Conservation (phyloP, 2,113 vertebrate species). For the Hemibagrus wyckioides region DNA sequence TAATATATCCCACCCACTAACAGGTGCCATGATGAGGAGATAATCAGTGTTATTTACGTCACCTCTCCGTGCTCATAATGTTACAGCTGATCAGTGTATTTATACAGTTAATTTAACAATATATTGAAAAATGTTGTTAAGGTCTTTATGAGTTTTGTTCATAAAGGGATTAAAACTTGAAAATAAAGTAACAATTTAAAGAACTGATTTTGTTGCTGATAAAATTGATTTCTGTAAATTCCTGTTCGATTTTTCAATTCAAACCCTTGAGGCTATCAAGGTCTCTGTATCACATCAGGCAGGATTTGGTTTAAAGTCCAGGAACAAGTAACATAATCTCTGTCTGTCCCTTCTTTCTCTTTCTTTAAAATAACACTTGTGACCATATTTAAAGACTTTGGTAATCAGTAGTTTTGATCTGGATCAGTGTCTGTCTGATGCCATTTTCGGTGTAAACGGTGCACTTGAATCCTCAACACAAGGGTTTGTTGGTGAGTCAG, state of each 20-base stretch:
- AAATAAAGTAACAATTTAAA: neutral
- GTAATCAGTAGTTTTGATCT: conserved; percentile 11
- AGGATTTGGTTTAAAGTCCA: neutral
- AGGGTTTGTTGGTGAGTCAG: conserved; percentile 5
- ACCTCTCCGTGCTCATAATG: too few relatives aligned
- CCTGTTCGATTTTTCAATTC: neutral
- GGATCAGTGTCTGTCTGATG: neutral
- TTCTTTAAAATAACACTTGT: neutral
- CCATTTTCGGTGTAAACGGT: neutral
- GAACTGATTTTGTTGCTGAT: neutral
- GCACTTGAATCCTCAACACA: neutral
- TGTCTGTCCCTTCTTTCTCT: neutral
- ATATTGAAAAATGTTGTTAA: neutral
- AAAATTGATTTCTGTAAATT: neutral
- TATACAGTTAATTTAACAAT: neutral
- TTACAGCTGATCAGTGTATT: too few relatives aligned
- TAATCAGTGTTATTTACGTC: too few relatives aligned
- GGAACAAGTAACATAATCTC: neutral
- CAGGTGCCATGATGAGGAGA: too few relatives aligned
- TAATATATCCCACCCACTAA: too few relatives aligned
- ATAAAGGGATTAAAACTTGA: neutral
- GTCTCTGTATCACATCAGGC: neutral
- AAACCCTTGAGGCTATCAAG: neutral
- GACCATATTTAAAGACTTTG: neutral
- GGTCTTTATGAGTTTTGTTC: neutral